These are phyloP conservation scores for Diadromus collaris DNA, from an alignment of 2,888 invertebrate species.

Conservation along the genomic window DNA sequence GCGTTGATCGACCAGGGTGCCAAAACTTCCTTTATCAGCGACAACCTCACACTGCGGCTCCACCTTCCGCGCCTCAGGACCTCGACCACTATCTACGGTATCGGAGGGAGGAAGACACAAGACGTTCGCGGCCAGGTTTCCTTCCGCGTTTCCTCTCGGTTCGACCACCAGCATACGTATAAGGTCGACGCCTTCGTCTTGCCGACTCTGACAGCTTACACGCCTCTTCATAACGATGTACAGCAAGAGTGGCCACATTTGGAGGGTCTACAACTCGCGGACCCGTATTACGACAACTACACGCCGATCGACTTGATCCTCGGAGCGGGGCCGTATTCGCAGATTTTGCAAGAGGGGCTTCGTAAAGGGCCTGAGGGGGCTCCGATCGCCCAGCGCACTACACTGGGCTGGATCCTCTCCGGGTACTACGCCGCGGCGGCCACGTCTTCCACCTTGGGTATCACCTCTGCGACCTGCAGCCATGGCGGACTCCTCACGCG, in stretches of 20 bases:
- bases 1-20: not conserved
- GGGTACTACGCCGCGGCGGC: too few relatives aligned
- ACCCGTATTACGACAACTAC: not conserved
- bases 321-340: not conserved
- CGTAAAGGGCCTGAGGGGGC: too few relatives aligned
- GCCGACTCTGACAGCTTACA: not conserved
- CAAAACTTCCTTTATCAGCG: not conserved
- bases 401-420: too few relatives aligned
- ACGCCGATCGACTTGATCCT: not conserved
- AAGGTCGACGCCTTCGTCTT: not conserved
- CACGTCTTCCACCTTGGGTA: too few relatives aligned
- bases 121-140: not conserved
- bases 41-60: not conserved
- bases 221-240: not conserved
- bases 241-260: not conserved
- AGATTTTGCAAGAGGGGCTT: too few relatives aligned
- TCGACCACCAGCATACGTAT: too few relatives aligned
- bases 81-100: not conserved
- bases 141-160: not conserved
- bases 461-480: too few relatives aligned
- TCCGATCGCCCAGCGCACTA: too few relatives aligned
- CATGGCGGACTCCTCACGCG: too few relatives aligned
- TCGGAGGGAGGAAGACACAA: not conserved
- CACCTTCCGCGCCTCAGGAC: not conserved
- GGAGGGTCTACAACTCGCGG: not conserved